Evolutionary conservation across 1,140 invertebrate species (phyloP).

Genomic region (Calephelis nemesis): DNA sequence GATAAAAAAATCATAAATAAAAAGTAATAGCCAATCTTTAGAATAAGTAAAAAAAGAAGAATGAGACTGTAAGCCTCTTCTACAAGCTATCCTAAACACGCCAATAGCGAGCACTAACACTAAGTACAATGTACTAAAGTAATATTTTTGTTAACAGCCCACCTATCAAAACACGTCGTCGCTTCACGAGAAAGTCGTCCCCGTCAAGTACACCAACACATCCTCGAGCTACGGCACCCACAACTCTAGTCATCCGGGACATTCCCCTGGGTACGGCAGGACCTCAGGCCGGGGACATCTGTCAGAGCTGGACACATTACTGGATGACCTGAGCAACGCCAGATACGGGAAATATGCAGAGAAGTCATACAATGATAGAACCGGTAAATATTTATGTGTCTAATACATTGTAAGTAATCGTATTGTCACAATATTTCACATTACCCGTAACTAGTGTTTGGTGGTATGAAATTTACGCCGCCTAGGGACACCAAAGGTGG

Average conservation of each 20-base stretch:
- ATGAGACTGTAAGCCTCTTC: no score
- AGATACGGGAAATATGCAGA: slow-evolving; percentile 82
- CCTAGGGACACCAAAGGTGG: no score
- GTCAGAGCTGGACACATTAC: slow-evolving; percentile 93
- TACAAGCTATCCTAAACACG: no score
- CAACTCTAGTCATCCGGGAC: slow-evolving; percentile 35
- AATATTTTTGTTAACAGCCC: slow-evolving; percentile 58
- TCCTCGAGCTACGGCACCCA: slow-evolving; percentile 40
- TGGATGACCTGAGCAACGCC: slow-evolving; percentile 94
- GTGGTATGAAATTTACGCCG: no score
- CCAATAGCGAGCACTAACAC: no score
- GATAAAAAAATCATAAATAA: no score
- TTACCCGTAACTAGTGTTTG: no score
- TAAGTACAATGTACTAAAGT: not conserved
- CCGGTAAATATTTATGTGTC: slow-evolving; percentile 39
- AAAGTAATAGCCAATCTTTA: no score
- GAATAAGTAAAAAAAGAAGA: no score
- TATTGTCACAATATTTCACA: no score
- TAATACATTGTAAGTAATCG: not conserved
- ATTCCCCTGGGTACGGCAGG: slow-evolving; percentile 56
- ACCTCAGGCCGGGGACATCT: slow-evolving; percentile 83
- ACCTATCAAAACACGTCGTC: slow-evolving; percentile 70
- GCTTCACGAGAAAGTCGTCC: slow-evolving; percentile 58
- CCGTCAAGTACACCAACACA: slow-evolving; percentile 57
- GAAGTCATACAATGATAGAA: slow-evolving; percentile 49